Conservation (phyloP, 2,797 vertebrate genomes). For the Eospalax fontanierii region DNA sequence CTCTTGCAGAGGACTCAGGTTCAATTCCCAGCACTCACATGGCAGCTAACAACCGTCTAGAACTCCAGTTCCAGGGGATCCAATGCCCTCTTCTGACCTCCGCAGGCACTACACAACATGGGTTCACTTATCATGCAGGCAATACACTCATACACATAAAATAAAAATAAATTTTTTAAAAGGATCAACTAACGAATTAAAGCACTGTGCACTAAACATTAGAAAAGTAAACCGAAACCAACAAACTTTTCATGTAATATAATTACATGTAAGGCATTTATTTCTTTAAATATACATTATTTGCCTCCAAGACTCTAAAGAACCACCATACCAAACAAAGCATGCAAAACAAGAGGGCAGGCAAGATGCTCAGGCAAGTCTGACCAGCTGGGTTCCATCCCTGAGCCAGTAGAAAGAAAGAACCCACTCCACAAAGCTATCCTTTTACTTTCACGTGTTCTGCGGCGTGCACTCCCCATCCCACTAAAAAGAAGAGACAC, state of each 20-base stretch:
- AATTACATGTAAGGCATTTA: slow-evolving; percentile 55
- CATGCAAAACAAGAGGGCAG: background rate
- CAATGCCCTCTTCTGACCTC: too few species aligned
- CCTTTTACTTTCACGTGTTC: background rate
- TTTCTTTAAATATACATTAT: slow-evolving; percentile 49
- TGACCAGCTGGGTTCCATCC: background rate
- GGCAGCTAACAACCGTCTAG: too few species aligned
- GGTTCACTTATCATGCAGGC: too few species aligned
- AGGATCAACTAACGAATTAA: background rate
- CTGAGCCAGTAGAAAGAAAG: background rate
- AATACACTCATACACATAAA: background rate
- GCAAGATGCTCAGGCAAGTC: background rate
- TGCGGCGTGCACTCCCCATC: background rate
- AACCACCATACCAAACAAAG: background rate
- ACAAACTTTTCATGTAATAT: background rate
- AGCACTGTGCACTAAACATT: background rate
- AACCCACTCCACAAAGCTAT: background rate
- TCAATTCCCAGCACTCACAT: too few species aligned
- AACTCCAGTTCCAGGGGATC: too few species aligned
- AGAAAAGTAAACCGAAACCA: slow-evolving; percentile 46
- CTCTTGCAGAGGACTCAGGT: too few species aligned
- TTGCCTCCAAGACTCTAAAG: background rate
- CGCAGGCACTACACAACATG: too few species aligned
- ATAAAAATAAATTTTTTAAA: background rate
- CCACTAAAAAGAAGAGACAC: background rate